Percentiles rank a stretch among this genome's conserved stretches.
Conservation (phyloP, 2,113 vertebrate species). For the Gulo gulo region DNA sequence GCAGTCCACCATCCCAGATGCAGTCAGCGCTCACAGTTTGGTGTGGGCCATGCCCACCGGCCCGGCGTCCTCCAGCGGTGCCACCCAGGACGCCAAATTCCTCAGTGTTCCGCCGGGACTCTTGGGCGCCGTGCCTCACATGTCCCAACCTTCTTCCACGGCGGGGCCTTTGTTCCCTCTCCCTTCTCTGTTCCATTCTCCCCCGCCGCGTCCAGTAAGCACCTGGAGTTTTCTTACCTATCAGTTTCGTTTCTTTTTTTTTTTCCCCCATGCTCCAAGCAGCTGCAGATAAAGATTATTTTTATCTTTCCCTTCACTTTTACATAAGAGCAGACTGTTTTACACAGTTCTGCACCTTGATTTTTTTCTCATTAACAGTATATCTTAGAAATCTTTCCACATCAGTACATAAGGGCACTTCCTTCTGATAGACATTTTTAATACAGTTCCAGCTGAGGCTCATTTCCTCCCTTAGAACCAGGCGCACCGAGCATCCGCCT, state of each 20-base stretch:
- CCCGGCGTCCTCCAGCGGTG: neutral
- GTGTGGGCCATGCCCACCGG: neutral
- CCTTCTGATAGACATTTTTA: neutral
- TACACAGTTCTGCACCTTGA: neutral
- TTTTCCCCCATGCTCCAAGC: neutral
- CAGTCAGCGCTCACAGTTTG: neutral
- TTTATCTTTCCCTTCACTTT: constrained; percentile 27
- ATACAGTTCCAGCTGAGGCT: neutral
- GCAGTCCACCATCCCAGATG: neutral
- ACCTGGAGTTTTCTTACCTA: neutral
- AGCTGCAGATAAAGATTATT: constrained; percentile 14
- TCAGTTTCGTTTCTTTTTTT: neutral
- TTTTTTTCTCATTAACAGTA: constrained; percentile 1
- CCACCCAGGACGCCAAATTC: neutral
- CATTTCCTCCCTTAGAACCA: neutral
- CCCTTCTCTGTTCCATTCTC: fast-evolving
- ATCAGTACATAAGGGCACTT: neutral
- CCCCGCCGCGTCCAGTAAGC: neutral
- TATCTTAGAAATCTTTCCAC: constrained; percentile 9
- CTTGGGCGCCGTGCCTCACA: fast-evolving
- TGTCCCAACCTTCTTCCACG: fast-evolving
- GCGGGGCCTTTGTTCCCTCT: neutral
- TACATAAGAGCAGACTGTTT: neutral
- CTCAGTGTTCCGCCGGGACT: neutral
- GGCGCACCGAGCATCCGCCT: neutral